Evolutionary conservation across 2,113 vertebrate genomes (phyloP), one percentile per base, ranked within the genome.

Genomic region (Marmota monax): DNA sequence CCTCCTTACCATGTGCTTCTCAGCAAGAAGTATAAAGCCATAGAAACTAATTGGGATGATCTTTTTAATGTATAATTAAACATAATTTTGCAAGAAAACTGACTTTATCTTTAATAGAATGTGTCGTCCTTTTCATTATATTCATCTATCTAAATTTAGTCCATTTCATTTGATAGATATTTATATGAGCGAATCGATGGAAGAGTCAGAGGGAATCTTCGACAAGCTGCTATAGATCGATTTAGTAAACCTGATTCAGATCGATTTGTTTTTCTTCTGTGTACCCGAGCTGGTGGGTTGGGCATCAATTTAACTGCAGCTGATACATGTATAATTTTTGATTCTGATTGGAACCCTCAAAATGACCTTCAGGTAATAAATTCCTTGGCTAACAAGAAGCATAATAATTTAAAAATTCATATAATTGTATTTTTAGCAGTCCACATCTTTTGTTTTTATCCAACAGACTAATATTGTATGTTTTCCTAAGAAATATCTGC

Each of bases 261-360:
- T 92, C 99, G 99, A 95, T 99, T 99, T 72, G 99, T 99, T 97
- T 99, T 99, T 98, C 99, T 99, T 22, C 98, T 99, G 51, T 99
- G 99, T 93, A 99, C 99, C 65, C 98, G 99, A 98, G 99, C 99
- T 65, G 99, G 99, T 76, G 99, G 99, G 11, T 98, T 99, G 95
- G 99, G 99, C 94, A 99, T 99, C 98, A 99, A 99, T 97, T 98
- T 99, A 93, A 99, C 99, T 69, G 99, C 99, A 91, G 99, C 99
- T 77, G 99, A 99, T 95, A 99, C 99, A 0, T 99, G 99, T 96
- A 99, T 99, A 96, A 99, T 99, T 98, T 99, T 99, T 98, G 99
- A 99, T 98, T 99, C 99, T 58, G 99, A 99, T 98, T 99, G 99
- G 99, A 99, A 99, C 98, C 99, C 99, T 94, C 99, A 99, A 93